phyloP scores from a whole-genome alignment of 1,140 invertebrate genomes.

The Megalopta genalis region DNA sequence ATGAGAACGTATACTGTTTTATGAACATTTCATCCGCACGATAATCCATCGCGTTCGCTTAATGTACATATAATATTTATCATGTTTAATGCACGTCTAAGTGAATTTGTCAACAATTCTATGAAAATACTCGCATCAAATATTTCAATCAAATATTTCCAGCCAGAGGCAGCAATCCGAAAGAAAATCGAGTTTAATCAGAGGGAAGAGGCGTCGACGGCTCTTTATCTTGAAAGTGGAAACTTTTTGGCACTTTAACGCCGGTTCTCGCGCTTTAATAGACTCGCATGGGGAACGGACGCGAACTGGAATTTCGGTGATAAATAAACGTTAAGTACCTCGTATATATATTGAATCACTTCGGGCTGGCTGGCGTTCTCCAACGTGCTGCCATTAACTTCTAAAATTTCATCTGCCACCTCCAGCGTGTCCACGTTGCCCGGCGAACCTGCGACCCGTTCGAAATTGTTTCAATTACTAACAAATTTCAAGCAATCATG shows the following conservation, averaged over 20 bases:
- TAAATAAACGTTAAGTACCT: slow-evolving; percentile 82
- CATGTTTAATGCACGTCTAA: no score
- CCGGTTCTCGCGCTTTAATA: no score
- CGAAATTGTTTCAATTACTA: background rate
- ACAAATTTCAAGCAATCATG: background rate
- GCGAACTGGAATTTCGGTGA: background rate
- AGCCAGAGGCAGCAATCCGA: background rate
- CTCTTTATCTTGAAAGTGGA: background rate
- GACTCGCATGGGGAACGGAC: no score
- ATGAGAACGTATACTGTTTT: no score
- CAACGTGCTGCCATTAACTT: slow-evolving; percentile 94
- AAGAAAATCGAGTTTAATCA: no score
- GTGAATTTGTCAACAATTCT: no score
- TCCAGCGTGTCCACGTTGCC: slow-evolving; percentile 93
- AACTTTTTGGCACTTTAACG: background rate
- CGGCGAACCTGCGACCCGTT: slow-evolving; percentile 86
- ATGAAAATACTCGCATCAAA: no score
- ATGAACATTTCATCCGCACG: no score
- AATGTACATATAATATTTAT: no score
- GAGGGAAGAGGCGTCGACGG: no score
- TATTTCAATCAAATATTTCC: no score
- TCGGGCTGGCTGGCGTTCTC: slow-evolving; percentile 93
- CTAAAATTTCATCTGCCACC: slow-evolving; percentile 96
- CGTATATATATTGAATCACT: slow-evolving; percentile 95
- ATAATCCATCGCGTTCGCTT: no score